Conservation (phyloP, 2,888 invertebrate genomes). For the Dynastes maya region DNA sequence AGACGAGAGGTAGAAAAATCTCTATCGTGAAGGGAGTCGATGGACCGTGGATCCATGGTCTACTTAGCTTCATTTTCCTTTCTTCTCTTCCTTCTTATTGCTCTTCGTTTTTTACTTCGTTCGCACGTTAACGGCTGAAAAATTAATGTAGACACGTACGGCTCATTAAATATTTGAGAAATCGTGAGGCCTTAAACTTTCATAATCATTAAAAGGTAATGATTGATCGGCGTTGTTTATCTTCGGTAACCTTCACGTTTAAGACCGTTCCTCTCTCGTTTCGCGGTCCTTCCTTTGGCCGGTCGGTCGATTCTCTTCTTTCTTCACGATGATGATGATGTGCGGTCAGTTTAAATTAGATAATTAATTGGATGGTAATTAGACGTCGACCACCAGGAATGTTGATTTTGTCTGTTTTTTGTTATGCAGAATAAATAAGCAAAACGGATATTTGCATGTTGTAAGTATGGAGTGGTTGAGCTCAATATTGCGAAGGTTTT, state of each 20-base stretch:
- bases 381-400: conserved; percentile 31
- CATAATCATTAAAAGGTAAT: conserved; percentile 40
- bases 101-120: background rate
- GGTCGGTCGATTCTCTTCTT: background rate
- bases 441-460: too few relatives aligned
- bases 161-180: conserved; percentile 40
- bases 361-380: conserved; percentile 41
- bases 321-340: too few relatives aligned
- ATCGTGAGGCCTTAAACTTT: conserved; percentile 35
- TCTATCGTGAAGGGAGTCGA: conserved; percentile 6
- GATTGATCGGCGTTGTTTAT: conserved; percentile 41
- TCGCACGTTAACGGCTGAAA: conserved; percentile 27
- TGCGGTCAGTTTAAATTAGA: conserved; percentile 33
- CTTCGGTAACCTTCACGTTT: background rate
- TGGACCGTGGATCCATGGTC: conserved; percentile 9
- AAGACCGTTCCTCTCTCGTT: background rate
- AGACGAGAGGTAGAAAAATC: background rate
- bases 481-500: too few relatives aligned
- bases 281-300: conserved; percentile 4
- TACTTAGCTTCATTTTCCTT: background rate
- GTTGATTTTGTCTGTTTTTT: background rate
- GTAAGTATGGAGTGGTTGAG: too few relatives aligned
- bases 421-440: too few relatives aligned
- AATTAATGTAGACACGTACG: conserved; percentile 34
- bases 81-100: background rate